Evolutionary conservation across 2,888 invertebrate genomes (phyloP), one percentile per base, ranked within the genome.

Genomic region (Scaptomyza polygonia): DNA sequence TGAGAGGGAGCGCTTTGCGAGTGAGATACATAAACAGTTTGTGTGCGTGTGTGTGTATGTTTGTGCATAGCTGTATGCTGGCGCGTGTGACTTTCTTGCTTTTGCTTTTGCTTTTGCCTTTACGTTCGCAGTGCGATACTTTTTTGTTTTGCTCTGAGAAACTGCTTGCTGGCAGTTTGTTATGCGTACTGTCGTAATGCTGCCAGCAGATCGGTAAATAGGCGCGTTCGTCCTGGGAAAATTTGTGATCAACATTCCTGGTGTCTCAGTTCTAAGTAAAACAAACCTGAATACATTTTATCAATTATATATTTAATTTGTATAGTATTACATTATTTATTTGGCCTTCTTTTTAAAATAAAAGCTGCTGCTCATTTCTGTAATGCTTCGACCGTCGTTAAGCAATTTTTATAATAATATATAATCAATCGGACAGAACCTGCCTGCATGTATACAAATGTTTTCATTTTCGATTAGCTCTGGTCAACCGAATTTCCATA

Each of bases 21-120:
- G 53, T n/a, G 43, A 51, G 59, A 29, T 32, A 36, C 18, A 45
- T 27, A 29, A 34, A 65, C 8, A 16, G 45, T 43, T 27, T 32
- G 29, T 55, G 62, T 30, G n/a, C 25, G 29, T 51, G 12, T 21
- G 25, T 52, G 56, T 42, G 18, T 53, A 30, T 25, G 44, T 18
- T 29, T 61, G 11, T 11, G 9, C 16, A 8, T 73, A 16, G 9
- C 39, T 14, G 39, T 58, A 87, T 82, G 72, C 83, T 77, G 79
- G 77, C 73, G 66, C 75, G 77, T 81, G 79, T 72, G 82, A 81
- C 79, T 79, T 75, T 72, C 9, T 66, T 52, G 55, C 29, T 57
- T 62, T 73, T 67, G 73, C 53, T 42, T 74, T 76, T 69, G 68
- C 51, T 42, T 56, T 64, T 59, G 39, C n/a, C 12, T 25, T n/a